Percentiles rank a stretch among this genome's conserved stretches.
phyloP scores from a whole-genome alignment of 1,140 invertebrate genomes.

The Apis mellifera region Amel_HAv3.1 CM009935.2:5916001-5916500 shows the following conservation, averaged over 20 bases:
- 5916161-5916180: neutral
- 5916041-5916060: neutral
- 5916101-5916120: neutral
- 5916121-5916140: neutral
- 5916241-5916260: constrained; percentile 7
- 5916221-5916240: too few species aligned
- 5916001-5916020: neutral
- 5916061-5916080: neutral
- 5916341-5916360: constrained; percentile 19
- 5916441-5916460: constrained; percentile 47
- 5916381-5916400: constrained; percentile 52
- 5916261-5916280: constrained; percentile 18
- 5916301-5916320: neutral
- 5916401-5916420: constrained; percentile 23
- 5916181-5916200: neutral
- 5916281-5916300: neutral
- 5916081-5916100: too few species aligned
- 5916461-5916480: constrained; percentile 18
- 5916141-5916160: neutral
- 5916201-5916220: constrained; percentile 7
- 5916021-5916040: neutral
- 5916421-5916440: constrained; percentile 27
- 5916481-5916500: neutral
- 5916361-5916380: constrained; percentile 35
- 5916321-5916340: constrained; percentile 11